Base-by-base conservation (phyloP, 2,113 vertebrate genomes). In the Xenopus laevis region DNA sequence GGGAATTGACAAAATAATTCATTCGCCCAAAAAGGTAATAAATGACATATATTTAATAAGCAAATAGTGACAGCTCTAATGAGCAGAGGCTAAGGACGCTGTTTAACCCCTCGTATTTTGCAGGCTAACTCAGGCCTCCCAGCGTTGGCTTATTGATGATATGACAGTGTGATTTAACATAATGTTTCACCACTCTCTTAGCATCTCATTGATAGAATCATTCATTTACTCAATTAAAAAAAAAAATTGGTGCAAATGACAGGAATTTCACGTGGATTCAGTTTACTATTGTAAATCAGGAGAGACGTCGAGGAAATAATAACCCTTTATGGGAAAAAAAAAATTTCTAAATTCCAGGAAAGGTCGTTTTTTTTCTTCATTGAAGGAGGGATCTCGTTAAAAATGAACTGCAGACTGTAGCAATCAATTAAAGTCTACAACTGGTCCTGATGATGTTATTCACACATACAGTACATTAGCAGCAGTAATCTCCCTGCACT, bases 1-100 rank as follows among this genome's bases (percentile, higher is more conserved):
- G 27, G 66, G 60, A 77, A 75, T 75, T 75, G 73, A 75, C 73
- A 75, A 75, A 75, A 77, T 77, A 77, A 77, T 69, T 69, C 67
- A 77, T 77, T 77, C 60, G 18, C 59, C 53, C 67, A 77, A 77
- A 77, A 77, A 77, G 67, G 59, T 69, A 77, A 77, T 70, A 70
- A 70, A 70, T 77, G 74, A 64, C 74, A 69, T 60, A 64, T 50
- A 45, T 77, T 77, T 70, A 77, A 77, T 77, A 77, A 70, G 74
- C 74, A 77, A 77, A 77, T 57, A 70, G 59, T 77, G 74, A 70
- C 74, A 77, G 58, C 47, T 70, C 66, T 77, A 77, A 77, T 77
- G 74, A 77, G 66, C 60, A 55, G 60, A 77, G 74, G 67, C 59
- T 77, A 77, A 77, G 55, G 59, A 70, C 27, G 20, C 15, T 30